A percentile compares a stretch with the other conserved stretches of the same genome.
Evolutionary conservation across 2,888 invertebrate species (phyloP).

Genomic region (Polymixis lichenea): DNA sequence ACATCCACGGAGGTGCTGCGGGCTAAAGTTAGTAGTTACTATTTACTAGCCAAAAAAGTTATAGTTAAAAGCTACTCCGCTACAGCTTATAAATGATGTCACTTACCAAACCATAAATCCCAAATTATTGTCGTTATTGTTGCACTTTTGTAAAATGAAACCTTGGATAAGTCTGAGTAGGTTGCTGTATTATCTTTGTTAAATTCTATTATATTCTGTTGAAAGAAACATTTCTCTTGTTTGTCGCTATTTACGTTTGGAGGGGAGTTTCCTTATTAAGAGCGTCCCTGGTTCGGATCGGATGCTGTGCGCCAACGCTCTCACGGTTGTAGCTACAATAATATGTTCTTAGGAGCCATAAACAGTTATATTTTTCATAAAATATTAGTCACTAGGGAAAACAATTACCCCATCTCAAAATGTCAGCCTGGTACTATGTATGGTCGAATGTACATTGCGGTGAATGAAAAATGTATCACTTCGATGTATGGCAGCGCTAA

Average conservation of each 20-base stretch:
- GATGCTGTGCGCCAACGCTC: background rate
- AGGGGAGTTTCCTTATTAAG: background rate
- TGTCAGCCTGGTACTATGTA: background rate
- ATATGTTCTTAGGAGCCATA: background rate
- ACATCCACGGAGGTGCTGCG: too few relatives aligned
- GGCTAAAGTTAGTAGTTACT: background rate
- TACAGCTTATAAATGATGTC: background rate
- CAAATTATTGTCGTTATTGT: background rate
- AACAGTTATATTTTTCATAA: background rate
- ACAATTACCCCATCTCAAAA: background rate
- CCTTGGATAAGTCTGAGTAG: background rate
- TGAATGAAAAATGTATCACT: conserved; percentile 2
- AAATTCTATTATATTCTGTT: background rate
- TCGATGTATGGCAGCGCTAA: background rate
- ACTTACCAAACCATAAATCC: background rate
- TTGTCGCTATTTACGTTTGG: background rate
- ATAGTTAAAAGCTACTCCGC: background rate
- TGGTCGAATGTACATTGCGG: background rate
- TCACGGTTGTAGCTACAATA: background rate
- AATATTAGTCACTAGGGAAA: background rate
- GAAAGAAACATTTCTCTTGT: background rate
- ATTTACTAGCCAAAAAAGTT: background rate
- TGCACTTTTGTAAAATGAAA: background rate
- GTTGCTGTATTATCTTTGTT: background rate
- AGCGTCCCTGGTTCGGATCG: background rate